Conservation (phyloP, 2,113 vertebrate species). For the Dasyurus viverrinus region DNA sequence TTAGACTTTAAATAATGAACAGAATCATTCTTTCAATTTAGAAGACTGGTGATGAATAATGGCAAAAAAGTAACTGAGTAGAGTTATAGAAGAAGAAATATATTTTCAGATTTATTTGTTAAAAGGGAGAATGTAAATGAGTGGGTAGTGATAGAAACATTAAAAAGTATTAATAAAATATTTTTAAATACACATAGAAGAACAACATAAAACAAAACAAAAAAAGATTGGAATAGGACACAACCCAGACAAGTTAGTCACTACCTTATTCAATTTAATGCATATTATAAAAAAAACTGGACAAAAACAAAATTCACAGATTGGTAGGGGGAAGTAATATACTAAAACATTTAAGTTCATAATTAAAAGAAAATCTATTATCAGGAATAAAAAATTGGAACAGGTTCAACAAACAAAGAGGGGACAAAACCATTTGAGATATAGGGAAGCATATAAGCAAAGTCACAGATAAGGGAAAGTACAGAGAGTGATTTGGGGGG, state of each 20-base stretch:
- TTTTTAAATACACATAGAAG: not conserved
- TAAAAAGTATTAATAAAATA: not conserved
- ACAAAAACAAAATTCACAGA: not conserved
- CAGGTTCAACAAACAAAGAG: not conserved
- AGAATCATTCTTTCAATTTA: not conserved
- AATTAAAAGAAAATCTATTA: not conserved
- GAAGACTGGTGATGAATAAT: not conserved
- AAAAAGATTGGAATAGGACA: not conserved
- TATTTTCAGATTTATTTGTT: not conserved
- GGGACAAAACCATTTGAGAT: not conserved
- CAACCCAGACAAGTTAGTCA: not conserved
- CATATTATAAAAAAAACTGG: not conserved
- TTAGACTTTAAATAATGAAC: not conserved
- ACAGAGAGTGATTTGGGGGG: not conserved
- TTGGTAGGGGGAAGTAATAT: not conserved
- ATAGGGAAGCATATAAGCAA: not conserved
- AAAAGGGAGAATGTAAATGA: not conserved
- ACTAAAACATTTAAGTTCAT: not conserved
- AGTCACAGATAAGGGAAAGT: not conserved
- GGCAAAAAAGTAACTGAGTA: not conserved
- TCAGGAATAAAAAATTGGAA: not conserved
- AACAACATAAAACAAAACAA: too few species aligned
- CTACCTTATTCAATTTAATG: not conserved
- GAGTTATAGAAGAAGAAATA: not conserved
- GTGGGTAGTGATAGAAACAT: not conserved